phyloP scores from a whole-genome alignment of 2,888 invertebrate genomes.

The Nycteola revayana region DNA sequence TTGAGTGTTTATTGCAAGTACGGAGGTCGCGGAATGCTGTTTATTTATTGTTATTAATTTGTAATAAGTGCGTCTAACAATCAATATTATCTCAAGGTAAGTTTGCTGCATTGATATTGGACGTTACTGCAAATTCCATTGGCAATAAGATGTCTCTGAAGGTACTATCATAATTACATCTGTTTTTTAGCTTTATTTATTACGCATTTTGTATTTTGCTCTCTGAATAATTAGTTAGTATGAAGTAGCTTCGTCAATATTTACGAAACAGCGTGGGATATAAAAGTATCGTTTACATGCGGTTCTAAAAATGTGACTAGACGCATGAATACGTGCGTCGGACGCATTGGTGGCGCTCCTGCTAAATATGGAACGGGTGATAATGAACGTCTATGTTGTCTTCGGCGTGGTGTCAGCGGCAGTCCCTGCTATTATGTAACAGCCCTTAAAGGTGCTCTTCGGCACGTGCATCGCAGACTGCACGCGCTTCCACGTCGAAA shows the following conservation, averaged over 20 bases:
- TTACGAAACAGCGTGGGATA: constrained; percentile 36
- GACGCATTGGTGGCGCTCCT: constrained; percentile 70
- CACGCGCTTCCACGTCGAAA: constrained; percentile 75
- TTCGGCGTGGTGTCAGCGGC: constrained; percentile 45
- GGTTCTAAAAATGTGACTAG: constrained; percentile 76
- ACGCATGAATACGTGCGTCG: constrained; percentile 61
- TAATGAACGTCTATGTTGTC: constrained; percentile 54
- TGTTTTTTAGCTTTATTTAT: constrained; percentile 42
- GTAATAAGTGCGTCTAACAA: constrained; percentile 60
- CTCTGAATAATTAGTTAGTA: constrained; percentile 33
- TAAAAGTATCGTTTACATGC: constrained; percentile 73
- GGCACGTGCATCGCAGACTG: constrained; percentile 63
- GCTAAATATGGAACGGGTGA: constrained; percentile 77
- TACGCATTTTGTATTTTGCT: constrained; percentile 62
- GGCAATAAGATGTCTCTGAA: constrained; percentile 16
- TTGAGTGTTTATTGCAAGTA: constrained; percentile 61
- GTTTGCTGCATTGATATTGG: constrained; percentile 27
- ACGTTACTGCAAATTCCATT: constrained; percentile 9
- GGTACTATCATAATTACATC: constrained; percentile 38
- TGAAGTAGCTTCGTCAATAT: constrained; percentile 35
- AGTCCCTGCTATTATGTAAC: constrained; percentile 69
- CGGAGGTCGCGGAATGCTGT: constrained; percentile 75
- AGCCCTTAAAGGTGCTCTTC: constrained; percentile 54
- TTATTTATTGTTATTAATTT: constrained; percentile 72
- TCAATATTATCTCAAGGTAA: constrained; percentile 56